Evolutionary conservation across 2,797 vertebrate species (phyloP).

Genomic region (Sebastes itinus): DNA sequence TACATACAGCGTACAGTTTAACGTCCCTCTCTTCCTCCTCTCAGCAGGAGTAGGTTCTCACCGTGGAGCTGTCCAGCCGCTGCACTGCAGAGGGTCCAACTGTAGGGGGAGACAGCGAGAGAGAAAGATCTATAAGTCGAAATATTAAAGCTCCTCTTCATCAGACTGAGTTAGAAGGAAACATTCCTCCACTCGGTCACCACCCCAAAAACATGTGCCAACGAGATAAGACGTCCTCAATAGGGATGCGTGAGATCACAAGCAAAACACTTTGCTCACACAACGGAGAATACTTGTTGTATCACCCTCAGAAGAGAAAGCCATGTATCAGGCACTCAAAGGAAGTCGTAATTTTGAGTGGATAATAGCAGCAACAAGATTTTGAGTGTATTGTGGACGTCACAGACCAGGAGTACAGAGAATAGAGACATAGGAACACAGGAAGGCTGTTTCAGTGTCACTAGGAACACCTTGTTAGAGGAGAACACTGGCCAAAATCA

Average conservation of each 20-base stretch:
- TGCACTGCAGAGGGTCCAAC: conserved; percentile 94
- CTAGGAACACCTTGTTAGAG: conserved; percentile 51
- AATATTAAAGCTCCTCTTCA: neutral
- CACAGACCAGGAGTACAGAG: conserved; percentile 54
- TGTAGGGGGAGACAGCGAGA: conserved; percentile 79
- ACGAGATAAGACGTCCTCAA: conserved; percentile 28
- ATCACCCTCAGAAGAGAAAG: conserved; percentile 39
- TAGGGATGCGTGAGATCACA: conserved; percentile 15
- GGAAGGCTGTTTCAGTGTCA: conserved; percentile 48
- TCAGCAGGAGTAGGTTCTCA: conserved; percentile 99
- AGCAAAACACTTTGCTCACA: conserved; percentile 18
- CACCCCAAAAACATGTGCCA: conserved; percentile 2
- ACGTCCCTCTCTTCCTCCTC: conserved; percentile 85
- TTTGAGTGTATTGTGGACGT: conserved; percentile 24
- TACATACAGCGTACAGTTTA: conserved; percentile 92
- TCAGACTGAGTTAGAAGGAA: conserved; percentile 12
- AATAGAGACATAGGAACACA: conserved; percentile 40
- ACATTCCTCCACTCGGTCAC: conserved; percentile 11
- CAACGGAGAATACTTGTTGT: conserved; percentile 15
- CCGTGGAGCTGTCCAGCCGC: conserved; percentile 98
- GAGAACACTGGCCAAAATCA: conserved; percentile 40
- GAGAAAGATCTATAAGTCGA: neutral
- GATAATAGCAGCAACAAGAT: conserved; percentile 35
- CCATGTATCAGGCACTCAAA: conserved; percentile 51
- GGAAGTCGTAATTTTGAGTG: conserved; percentile 42